Evolutionary conservation across 2,888 invertebrate species (phyloP), one percentile per base, ranked within the genome.

Genomic region (Epistrophe grossulariae): DNA sequence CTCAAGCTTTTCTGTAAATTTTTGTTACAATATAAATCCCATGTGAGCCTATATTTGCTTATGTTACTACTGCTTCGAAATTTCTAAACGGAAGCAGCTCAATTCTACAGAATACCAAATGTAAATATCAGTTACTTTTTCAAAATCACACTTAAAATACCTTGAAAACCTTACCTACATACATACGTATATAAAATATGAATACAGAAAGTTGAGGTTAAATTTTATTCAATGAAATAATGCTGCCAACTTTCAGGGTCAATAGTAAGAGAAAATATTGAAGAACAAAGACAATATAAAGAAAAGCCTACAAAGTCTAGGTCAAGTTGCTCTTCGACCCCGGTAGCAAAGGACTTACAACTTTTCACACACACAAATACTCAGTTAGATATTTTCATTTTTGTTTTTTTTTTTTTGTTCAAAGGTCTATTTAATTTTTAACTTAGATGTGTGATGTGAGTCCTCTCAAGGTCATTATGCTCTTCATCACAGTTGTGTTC

Each of bases 321-420:
- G 83, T 87, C 87, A 87, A 87, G 83, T 83, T 76, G 72, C 87
- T 72, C 64, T 83, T 87, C 83, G 87, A 87, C 83, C 85, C 83
- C 83, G 76, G 40, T 68, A 43, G 45, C 68, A 85, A 73, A 79
- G 82, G 79, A 59, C 73, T 66, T 79, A 55, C 66, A 73, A 68
- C 48, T 68, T 73, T 77, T 57, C 66, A 45, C 35, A 35, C 43
- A 43, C 35, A 68, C 11, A 45, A 15, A 68, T 70, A 19, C 35
- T 48, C 4, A 40, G 31, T 15, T 24, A 24, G 24, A 24, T 24
- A n/a, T n/a, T n/a, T n/a, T n/a, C n/a, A n/a, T 24, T 24, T 1
- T 24, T 48, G 31, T 45, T 57, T 10, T 9, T 52, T 59, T 48
- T n/a, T 40, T 52, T 50, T 31, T 24, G 15, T 76, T 11, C n/a